Evolutionary conservation across 2,797 vertebrate genomes (phyloP), one percentile per base, ranked within the genome.

Genomic region (Mus minutoides): DNA sequence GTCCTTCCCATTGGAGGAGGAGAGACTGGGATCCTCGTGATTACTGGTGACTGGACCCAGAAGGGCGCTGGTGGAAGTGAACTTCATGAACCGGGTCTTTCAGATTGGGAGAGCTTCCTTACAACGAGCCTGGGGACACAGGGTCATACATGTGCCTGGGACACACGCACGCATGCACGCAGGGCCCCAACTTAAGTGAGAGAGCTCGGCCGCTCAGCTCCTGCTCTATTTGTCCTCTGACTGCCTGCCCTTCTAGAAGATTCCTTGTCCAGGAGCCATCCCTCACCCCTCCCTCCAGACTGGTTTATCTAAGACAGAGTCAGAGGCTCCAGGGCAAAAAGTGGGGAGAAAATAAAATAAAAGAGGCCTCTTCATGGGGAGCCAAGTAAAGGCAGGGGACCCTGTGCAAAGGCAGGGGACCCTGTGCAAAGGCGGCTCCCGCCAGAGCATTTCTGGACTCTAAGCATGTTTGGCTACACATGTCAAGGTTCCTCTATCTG

Each of bases 1-100:
- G 86, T 26, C 93, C 79, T 90, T 90, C 88, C 64, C 43, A 52
- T 80, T 22, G 54, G 80, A 92, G 83, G 85, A 10, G 67, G 34
- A 26, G 64, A 87, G 49, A 17, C 85, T 34, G 26, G 67, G 26
- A 43, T 58, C 11, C 67, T 37, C 11, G 86, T 10, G 91, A 76
- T 83, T 80, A 12, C 0, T 22, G 43, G 79, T 67, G 95, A 76
- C 5, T 37, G n/a, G 40, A 49, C 67, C 49, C 54, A 24, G 26
- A 60, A 4, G 69, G 5, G 5, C 34, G 26, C 5, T 6, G 2
- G 10, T 2, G 24, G 60, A 24, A 76, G 64, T 58, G 19, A 49
- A 10, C 54, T 58, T 43, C 17, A 5, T 43, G 54, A 46, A 17
- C 37, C 34, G 17, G 64, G 62, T 58, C 75, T 13, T 85, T 73